Evolutionary conservation across 2,888 invertebrate species (phyloP).

Genomic region (Darwinula stevensoni): DNA sequence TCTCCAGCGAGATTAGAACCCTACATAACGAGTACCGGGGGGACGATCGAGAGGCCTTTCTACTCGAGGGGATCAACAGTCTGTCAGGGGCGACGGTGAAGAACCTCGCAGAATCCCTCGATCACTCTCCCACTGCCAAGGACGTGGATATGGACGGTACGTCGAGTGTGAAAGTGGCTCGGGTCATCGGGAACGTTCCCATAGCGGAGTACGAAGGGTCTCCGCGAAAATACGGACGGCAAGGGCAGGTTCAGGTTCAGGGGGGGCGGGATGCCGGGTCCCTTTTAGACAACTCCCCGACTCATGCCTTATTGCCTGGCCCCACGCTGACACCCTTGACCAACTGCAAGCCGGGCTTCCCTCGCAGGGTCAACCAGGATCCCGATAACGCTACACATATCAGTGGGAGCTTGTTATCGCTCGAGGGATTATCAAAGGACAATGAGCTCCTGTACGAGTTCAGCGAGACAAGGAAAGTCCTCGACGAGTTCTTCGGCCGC

Average conservation of each 20-base stretch:
- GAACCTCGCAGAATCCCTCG: conserved; percentile 1
- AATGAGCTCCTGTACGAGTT: conserved; percentile 70
- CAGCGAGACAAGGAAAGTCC: conserved; percentile 64
- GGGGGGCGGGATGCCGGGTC: too few relatives aligned
- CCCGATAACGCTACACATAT: too few relatives aligned
- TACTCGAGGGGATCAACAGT: conserved; percentile 10
- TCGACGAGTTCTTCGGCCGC: conserved; percentile 49
- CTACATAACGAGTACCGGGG: conserved; percentile 3
- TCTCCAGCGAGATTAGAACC: neutral
- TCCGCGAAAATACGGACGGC: conserved; percentile 50
- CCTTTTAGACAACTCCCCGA: too few relatives aligned
- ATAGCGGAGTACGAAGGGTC: conserved; percentile 80
- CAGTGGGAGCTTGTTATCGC: too few relatives aligned
- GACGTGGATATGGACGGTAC: conserved; percentile 31
- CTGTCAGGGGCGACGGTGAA: conserved; percentile 9
- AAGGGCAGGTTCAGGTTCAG: too few relatives aligned
- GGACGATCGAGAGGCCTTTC: conserved; percentile 1
- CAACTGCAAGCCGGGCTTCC: too few relatives aligned
- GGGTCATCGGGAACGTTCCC: too few relatives aligned
- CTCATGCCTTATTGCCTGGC: too few relatives aligned
- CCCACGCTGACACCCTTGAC: too few relatives aligned
- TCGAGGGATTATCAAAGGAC: too few relatives aligned
- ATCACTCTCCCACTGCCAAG: neutral
- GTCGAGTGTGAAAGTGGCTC: too few relatives aligned
- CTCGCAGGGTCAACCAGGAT: too few relatives aligned